phyloP scores from a whole-genome alignment of 2,888 invertebrate species.

The Tachina grossa region DNA sequence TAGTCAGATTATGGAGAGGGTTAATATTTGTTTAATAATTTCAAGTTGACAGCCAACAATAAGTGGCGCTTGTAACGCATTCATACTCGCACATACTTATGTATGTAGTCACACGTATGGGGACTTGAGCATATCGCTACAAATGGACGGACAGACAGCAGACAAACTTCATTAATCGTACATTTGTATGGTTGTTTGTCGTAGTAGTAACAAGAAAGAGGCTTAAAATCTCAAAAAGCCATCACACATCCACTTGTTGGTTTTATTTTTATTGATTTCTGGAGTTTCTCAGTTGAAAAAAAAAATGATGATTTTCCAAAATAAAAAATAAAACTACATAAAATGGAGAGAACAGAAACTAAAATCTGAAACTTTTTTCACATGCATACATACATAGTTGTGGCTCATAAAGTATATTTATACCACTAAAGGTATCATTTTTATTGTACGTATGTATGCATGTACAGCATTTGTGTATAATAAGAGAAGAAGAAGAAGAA shows the following conservation, averaged over 20 bases:
- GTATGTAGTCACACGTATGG: conserved; percentile 7
- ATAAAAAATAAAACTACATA: conserved; percentile 12
- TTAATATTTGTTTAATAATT: conserved; percentile 83
- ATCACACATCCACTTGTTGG: conserved; percentile 74
- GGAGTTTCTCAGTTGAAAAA: conserved; percentile 28
- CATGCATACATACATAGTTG: conserved; percentile 34
- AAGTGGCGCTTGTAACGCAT: conserved; percentile 81
- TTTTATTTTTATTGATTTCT: conserved; percentile 70
- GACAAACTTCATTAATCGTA: conserved; percentile 1
- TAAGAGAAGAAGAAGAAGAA: conserved; percentile 68
- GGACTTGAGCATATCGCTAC: background rate
- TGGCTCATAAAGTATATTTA: conserved; percentile 63
- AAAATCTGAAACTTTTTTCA: conserved; percentile 52
- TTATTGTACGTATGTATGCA: conserved; percentile 21
- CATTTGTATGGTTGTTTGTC: background rate
- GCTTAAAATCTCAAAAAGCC: conserved; percentile 70
- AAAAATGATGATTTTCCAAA: conserved; percentile 48
- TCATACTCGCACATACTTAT: conserved; percentile 33
- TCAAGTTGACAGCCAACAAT: conserved; percentile 80
- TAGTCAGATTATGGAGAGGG: conserved; percentile 77
- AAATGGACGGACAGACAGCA: background rate
- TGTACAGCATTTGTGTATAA: conserved; percentile 58
- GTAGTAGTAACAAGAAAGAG: conserved; percentile 46
- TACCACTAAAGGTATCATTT: conserved; percentile 59
- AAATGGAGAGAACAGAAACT: conserved; percentile 1